Evolutionary conservation across 2,113 vertebrate genomes (phyloP).

Genomic region (Epinephelus moara): DNA sequence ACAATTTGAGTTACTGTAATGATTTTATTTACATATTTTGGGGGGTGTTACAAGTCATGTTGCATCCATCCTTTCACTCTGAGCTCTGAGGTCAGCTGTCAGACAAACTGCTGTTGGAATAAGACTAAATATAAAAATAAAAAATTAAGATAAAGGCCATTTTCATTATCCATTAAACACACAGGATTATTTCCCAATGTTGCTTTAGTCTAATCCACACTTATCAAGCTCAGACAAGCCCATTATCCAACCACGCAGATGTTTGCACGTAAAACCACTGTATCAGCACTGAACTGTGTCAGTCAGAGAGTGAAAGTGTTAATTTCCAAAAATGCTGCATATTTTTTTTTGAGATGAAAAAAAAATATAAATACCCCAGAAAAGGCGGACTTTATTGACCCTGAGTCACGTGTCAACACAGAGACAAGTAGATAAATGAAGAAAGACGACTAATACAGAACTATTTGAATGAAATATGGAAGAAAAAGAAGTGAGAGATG

Average conservation of each 20-base stretch:
- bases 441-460: not conserved
- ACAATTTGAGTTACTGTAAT: not conserved
- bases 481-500: not conserved
- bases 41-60: not conserved
- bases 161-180: conserved; percentile 65
- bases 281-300: conserved; percentile 1
- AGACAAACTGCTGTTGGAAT: conserved; percentile 25
- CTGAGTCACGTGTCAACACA: too few species aligned
- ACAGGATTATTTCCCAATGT: conserved; percentile 66
- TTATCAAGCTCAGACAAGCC: conserved; percentile 56
- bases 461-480: not conserved
- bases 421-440: not conserved
- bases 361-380: not conserved
- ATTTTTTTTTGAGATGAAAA: not conserved
- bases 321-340: not conserved
- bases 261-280: conserved; percentile 9
- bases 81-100: conserved; percentile 19
- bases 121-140: conserved; percentile 2
- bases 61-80: conserved; percentile 4
- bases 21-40: not conserved
- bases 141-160: conserved; percentile 9
- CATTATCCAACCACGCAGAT: conserved; percentile 7
- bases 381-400: not conserved
- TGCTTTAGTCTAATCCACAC: conserved; percentile 68
- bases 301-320: not conserved